A percentile compares a stretch with the other conserved stretches of the same genome.
phyloP scores from a whole-genome alignment of 2,888 invertebrate species.

The Andrena chrysosceles region DNA sequence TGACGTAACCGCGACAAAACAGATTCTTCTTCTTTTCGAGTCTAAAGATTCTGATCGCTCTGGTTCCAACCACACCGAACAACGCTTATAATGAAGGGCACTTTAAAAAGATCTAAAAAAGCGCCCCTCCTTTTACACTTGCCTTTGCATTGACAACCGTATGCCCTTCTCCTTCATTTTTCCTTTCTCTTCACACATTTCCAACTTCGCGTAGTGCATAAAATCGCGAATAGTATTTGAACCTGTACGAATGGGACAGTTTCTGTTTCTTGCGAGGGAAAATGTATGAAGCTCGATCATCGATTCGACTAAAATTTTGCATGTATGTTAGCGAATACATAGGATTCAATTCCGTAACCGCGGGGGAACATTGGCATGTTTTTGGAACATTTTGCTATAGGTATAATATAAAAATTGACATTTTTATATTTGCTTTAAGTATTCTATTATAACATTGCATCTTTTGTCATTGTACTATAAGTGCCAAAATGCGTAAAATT shows the following conservation, averaged over 20 bases:
- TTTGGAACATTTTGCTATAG: too few species aligned
- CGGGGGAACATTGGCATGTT: too few species aligned
- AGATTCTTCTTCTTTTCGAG: constrained; percentile 23
- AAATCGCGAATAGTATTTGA: neutral
- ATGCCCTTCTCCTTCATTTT: neutral
- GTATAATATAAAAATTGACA: too few species aligned
- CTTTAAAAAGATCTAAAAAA: neutral
- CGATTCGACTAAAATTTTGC: too few species aligned
- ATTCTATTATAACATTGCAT: too few species aligned
- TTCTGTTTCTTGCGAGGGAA: too few species aligned
- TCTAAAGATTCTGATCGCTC: constrained; percentile 32
- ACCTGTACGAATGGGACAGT: neutral
- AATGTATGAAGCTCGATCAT: too few species aligned
- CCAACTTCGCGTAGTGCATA: neutral
- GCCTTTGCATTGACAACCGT: neutral
- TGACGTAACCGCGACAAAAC: constrained; percentile 57
- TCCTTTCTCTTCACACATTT: neutral
- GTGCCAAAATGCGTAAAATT: too few species aligned
- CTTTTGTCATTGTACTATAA: too few species aligned
- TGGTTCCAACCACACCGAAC: neutral
- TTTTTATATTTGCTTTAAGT: too few species aligned
- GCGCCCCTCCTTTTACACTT: neutral
- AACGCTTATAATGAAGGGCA: neutral
- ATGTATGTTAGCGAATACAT: too few species aligned
- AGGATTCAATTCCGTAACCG: too few species aligned